A percentile compares a stretch with the other conserved stretches of the same genome.
Evolutionary conservation across 2,797 vertebrate genomes (phyloP).

Genomic region (Alectoris magna): DNA sequence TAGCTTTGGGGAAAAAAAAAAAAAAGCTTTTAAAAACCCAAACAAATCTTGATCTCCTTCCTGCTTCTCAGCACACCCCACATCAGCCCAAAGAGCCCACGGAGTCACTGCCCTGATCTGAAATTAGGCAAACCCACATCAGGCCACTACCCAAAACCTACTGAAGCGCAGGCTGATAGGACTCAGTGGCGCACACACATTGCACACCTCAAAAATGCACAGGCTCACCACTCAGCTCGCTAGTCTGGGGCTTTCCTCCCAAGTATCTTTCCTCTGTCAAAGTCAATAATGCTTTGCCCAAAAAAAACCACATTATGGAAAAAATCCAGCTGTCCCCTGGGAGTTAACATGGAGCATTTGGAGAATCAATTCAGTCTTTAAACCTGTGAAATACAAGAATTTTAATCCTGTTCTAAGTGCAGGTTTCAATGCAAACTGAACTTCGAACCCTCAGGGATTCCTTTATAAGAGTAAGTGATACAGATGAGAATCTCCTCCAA

Average conservation of each 20-base stretch:
- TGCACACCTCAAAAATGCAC: constrained; percentile 7
- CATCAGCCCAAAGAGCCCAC: not conserved
- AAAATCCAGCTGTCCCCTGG: not conserved
- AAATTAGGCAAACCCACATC: not conserved
- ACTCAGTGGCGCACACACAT: not conserved
- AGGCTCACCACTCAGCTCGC: not conserved
- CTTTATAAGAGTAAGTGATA: not conserved
- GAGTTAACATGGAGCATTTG: not conserved
- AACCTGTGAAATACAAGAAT: not conserved
- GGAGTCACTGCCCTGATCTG: not conserved
- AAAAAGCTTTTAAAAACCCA: no score
- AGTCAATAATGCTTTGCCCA: not conserved
- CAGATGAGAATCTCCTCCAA: not conserved
- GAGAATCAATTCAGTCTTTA: not conserved
- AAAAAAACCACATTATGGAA: not conserved
- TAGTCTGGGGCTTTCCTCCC: not conserved
- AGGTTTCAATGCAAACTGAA: not conserved
- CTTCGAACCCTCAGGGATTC: not conserved
- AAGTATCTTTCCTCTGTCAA: not conserved
- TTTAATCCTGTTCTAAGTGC: not conserved
- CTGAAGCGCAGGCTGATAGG: constrained; percentile 39
- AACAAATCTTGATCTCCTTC: not conserved
- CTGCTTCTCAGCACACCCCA: not conserved
- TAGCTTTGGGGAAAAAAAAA: not conserved
- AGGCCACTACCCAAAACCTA: not conserved